These are phyloP conservation scores for Eremophila alpestris DNA, from an alignment of 2,797 vertebrate genomes.

Conservation along the genomic window DNA sequence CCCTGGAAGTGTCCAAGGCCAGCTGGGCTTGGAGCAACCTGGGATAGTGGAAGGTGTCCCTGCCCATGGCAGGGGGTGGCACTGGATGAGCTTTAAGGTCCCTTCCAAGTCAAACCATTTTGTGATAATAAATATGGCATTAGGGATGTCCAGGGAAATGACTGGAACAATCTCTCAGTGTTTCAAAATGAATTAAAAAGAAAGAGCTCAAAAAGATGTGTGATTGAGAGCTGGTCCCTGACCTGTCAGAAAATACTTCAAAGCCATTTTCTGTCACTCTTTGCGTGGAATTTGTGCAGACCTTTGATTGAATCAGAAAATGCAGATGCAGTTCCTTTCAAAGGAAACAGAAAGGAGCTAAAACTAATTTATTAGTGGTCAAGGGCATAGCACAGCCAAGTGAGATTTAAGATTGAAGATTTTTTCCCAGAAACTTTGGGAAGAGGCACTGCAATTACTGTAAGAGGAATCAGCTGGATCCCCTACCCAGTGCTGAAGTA, in stretches of 20 bases:
- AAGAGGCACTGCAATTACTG: not conserved
- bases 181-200: not conserved
- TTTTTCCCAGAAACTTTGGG: not conserved
- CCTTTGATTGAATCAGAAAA: not conserved
- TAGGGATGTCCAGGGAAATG: not conserved
- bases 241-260: not conserved
- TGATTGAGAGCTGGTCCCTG: not conserved
- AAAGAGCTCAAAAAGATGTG: not conserved
- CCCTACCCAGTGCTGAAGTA: not conserved
- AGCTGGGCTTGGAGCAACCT: rapidly evolving
- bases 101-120: not conserved
- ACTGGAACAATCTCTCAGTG: not conserved
- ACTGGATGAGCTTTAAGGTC: not conserved
- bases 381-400: not conserved
- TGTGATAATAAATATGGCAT: not conserved
- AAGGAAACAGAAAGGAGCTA: not conserved
- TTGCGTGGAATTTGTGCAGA: not conserved
- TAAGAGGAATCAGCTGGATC: not conserved
- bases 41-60: not conserved
- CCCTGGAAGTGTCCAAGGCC: not conserved
- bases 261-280: not conserved
- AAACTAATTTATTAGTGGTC: not conserved
- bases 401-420: not conserved
- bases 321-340: not conserved
- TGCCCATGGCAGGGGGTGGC: not conserved